These are phyloP conservation scores for Ia io DNA, from an alignment of 2,113 vertebrate genomes.

Conservation along the genomic window DNA sequence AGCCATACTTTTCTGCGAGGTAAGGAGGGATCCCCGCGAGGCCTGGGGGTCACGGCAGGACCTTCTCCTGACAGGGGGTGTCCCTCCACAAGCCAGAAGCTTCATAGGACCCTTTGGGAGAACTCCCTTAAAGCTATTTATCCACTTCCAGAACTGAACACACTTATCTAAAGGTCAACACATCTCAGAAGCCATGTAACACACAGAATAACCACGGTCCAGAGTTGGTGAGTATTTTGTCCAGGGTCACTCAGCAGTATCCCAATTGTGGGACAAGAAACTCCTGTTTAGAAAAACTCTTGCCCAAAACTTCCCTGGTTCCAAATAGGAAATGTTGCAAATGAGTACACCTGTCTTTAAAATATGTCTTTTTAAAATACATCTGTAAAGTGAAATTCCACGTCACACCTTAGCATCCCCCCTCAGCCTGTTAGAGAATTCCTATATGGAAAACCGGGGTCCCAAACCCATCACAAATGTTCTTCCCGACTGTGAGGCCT, in stretches of 20 bases:
- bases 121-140: background rate
- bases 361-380: conserved; percentile 25
- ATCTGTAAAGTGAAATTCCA: conserved; percentile 8
- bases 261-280: background rate
- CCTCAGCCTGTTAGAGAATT: background rate
- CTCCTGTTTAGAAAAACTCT: background rate
- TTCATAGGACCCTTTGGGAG: background rate
- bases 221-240: background rate
- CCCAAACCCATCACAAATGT: background rate
- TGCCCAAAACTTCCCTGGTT: background rate
- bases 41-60: background rate
- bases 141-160: background rate
- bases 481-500: background rate
- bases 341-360: background rate
- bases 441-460: background rate
- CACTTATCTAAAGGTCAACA: background rate
- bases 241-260: background rate
- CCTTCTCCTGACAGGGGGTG: background rate
- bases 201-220: background rate
- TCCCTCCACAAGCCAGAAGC: background rate
- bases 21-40: background rate
- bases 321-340: background rate
- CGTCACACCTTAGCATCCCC: background rate
- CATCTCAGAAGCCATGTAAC: background rate
- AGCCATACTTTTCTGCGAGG: background rate